Evolutionary conservation across 2,113 vertebrate species (phyloP).

Genomic region (Gyps fulvus): DNA sequence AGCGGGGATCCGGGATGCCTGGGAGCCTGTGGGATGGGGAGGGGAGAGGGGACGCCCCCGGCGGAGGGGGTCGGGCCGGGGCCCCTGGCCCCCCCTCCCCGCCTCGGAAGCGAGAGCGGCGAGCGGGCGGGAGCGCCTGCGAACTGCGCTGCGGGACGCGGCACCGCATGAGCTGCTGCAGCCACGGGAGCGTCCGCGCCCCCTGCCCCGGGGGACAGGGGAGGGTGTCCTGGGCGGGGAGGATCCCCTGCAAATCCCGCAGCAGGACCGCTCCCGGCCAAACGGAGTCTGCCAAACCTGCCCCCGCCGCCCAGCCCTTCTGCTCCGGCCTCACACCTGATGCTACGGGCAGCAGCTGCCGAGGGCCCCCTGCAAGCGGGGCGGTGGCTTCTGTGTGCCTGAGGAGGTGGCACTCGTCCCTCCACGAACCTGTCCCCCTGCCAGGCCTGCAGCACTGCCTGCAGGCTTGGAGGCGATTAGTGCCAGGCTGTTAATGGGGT

Average conservation of each 20-base stretch:
- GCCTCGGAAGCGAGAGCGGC: not conserved
- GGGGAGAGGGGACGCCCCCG: too few relatives aligned
- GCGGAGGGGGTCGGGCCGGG: too few relatives aligned
- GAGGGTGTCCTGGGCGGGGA: not conserved
- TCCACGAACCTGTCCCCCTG: not conserved
- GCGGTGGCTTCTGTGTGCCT: too few relatives aligned
- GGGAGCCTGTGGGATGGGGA: not conserved
- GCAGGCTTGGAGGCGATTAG: not conserved
- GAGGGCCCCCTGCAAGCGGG: not conserved
- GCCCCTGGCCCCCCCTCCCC: not conserved
- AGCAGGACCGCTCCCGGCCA: not conserved
- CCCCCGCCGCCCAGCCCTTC: not conserved
- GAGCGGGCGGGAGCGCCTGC: not conserved
- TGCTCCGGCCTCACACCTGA: fast-evolving
- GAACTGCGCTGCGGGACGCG: not conserved
- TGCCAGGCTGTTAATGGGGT: not conserved
- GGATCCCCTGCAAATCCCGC: too few relatives aligned
- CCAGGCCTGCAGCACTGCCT: not conserved
- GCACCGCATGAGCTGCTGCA: not conserved
- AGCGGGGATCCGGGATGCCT: not conserved
- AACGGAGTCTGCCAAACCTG: not conserved
- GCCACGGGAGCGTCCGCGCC: not conserved
- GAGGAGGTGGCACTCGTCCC: not conserved
- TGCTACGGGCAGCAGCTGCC: not conserved
- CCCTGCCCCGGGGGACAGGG: too few relatives aligned